A percentile compares a stretch with the other conserved stretches of the same genome.
Conservation (phyloP, 2,888 invertebrate species). For the Drosophila nigricruria region DNA sequence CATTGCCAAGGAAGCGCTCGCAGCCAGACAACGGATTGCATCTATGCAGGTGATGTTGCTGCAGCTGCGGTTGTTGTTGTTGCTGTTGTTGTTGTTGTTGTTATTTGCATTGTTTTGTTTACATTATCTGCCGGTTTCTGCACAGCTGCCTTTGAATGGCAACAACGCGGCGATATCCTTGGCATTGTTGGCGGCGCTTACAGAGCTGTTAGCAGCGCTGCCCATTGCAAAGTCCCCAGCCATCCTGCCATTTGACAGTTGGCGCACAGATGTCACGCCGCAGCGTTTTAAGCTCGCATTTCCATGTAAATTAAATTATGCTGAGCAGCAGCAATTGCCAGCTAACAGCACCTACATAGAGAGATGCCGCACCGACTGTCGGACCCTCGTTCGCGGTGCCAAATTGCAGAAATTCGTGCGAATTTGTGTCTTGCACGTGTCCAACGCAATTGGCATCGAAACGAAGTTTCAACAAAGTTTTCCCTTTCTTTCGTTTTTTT, state of each 20-base stretch:
- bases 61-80: not conserved
- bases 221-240: not conserved
- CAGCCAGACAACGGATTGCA: conserved; percentile 27
- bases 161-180: conserved; percentile 28
- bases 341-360: not conserved
- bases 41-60: conserved; percentile 5
- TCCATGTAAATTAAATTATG: conserved; percentile 42
- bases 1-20: conserved; percentile 15
- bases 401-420: conserved; percentile 15
- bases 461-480: conserved; percentile 14
- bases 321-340: conserved; percentile 9
- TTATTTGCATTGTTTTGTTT: conserved; percentile 52
- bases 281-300: conserved; percentile 23
- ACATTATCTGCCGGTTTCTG: conserved; percentile 59
- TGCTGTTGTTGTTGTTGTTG: conserved; percentile 13
- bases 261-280: conserved; percentile 7
- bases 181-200: conserved; percentile 37
- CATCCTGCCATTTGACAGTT: not conserved
- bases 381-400: not conserved
- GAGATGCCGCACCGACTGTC: not conserved
- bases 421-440: conserved; percentile 14
- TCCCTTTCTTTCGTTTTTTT: not conserved
- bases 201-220: conserved; percentile 31
- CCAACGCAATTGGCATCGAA: conserved; percentile 25
- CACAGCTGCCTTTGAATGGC: conserved; percentile 61